Base-by-base conservation (phyloP, 2,113 vertebrate species). In the Limanda limanda region DNA sequence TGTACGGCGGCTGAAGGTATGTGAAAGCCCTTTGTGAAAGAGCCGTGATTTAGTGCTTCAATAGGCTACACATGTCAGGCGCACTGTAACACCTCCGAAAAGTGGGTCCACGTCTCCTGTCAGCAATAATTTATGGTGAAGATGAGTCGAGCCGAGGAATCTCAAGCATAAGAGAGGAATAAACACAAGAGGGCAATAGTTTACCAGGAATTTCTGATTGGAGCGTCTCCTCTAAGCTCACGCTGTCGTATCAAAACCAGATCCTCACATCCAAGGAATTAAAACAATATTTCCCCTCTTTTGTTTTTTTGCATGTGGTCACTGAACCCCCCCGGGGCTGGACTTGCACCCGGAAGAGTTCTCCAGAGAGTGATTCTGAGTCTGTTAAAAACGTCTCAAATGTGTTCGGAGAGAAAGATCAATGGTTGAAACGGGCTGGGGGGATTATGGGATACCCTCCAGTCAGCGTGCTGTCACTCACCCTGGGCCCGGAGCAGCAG, bases 161-260 rank as follows among this genome's bases (percentile, higher is more conserved):
- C 65, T 69, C 18, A 3, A 71, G 76, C 62, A 85, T 7, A 74
- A 81, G 42, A 86, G 84, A 70, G 42, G 52, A 71, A 89, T 85
- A 93, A 92, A 94, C 92, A 94, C 92, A 94, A 94, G 92, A 94
- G 92, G 92, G 91, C 93, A 95, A 93, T 79, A 90, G 86, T 87
- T 92, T 91, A 90, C 91, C 87, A 92, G 71, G 73, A 87, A 92
- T 89, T 63, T 76, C 7, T 83, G 76, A 79, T 78, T 74, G 71
- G 15, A 72, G 69, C 55, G 31, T 31, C 31, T 31, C 31, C 40
- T 68, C 61, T 59, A 60, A 76, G 82, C 63, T 42, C 67, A 40
- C 70, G 57, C 60, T 21, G 56, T 52, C 35, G 4, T 65, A 82
- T 83, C 60, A 88, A 83, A 86, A 84, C 61, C 78, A 88, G 79